phyloP scores from a whole-genome alignment of 2,888 invertebrate genomes.

The Callyntrura sp. region DNA sequence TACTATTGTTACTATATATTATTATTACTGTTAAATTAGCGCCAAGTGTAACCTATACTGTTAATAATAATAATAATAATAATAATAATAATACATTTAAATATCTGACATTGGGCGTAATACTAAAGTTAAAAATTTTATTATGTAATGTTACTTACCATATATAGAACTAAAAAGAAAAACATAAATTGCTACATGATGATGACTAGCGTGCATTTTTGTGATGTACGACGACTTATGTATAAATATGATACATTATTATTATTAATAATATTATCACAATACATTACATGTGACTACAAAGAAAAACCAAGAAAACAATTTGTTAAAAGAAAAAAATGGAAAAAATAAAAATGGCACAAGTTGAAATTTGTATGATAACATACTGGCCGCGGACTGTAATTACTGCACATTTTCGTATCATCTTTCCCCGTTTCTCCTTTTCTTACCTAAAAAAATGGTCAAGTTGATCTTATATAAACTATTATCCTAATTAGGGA shows the following conservation, averaged over 20 bases:
- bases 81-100: not conserved
- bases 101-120: not conserved
- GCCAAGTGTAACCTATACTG: not conserved
- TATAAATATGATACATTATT: no score
- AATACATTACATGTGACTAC: conserved; percentile 44
- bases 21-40: conserved; percentile 8
- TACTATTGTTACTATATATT: conserved; percentile 15
- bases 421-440: no score
- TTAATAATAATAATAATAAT: conserved; percentile 15
- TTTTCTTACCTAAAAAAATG: no score
- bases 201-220: conserved; percentile 72
- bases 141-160: conserved; percentile 49
- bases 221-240: conserved; percentile 73
- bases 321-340: conserved; percentile 77
- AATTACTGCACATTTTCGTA: no score
- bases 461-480: no score
- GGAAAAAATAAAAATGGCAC: conserved; percentile 77
- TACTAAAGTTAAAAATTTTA: conserved; percentile 28
- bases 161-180: conserved; percentile 58
- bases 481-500: no score
- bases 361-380: conserved; percentile 65
- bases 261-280: no score
- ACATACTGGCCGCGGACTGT: not conserved
- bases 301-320: conserved; percentile 68
- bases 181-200: conserved; percentile 65